A percentile compares a stretch with the other conserved stretches of the same genome.
Conservation (phyloP, 2,888 invertebrate species). For the Neoaliturus tenellus region DNA sequence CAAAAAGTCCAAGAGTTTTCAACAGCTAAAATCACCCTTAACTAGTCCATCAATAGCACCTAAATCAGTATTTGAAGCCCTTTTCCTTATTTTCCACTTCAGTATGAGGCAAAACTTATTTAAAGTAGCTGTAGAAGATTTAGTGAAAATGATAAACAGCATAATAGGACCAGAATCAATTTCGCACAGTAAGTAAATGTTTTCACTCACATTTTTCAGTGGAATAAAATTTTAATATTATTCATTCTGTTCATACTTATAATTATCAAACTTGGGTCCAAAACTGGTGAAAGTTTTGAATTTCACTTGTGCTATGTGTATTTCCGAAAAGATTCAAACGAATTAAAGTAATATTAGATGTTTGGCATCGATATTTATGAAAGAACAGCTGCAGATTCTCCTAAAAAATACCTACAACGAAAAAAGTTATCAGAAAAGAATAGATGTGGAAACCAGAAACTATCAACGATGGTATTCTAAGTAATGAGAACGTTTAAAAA, state of each 20-base stretch:
- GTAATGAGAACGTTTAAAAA: not conserved
- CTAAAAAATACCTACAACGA: not conserved
- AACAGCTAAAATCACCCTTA: too few species aligned
- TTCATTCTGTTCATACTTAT: not conserved
- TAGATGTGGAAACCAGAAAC: not conserved
- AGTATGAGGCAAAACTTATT: too few species aligned
- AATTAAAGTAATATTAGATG: not conserved
- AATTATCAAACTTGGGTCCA: not conserved
- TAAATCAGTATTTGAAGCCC: too few species aligned
- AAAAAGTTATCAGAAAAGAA: not conserved
- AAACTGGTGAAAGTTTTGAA: not conserved
- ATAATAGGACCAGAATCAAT: too few species aligned
- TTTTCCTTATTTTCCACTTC: too few species aligned
- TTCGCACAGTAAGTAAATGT: not conserved
- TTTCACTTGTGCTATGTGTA: not conserved
- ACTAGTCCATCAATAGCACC: too few species aligned
- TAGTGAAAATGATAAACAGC: too few species aligned
- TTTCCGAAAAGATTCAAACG: not conserved
- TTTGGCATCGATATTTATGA: not conserved
- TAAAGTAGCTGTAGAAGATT: too few species aligned
- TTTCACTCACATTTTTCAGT: not conserved
- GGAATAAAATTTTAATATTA: not conserved
- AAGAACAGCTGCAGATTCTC: not conserved
- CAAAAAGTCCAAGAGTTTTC: too few species aligned
- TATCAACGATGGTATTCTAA: not conserved